Conservation (phyloP, 2,113 vertebrate species). For the Aptenodytes patagonicus region DNA sequence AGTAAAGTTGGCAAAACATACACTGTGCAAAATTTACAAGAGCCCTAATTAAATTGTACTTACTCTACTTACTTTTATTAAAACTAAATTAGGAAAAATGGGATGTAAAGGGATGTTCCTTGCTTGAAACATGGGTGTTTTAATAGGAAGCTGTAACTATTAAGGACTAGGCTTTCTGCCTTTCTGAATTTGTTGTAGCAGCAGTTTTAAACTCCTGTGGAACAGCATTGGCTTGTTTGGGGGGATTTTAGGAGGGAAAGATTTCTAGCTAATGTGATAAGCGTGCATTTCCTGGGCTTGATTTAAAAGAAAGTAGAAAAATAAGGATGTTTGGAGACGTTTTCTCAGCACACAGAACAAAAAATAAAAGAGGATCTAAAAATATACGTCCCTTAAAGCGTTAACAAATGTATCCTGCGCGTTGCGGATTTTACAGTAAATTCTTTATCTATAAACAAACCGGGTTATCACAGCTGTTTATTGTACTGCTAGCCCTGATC, state of each 20-base stretch:
- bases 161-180: background rate
- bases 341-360: background rate
- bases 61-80: slow-evolving; percentile 39
- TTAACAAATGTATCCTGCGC: slow-evolving; percentile 61
- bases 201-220: background rate
- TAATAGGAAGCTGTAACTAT: background rate
- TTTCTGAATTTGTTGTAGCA: slow-evolving; percentile 11
- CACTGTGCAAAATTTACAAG: slow-evolving; percentile 18
- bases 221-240: background rate
- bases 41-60: slow-evolving; percentile 46
- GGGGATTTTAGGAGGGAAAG: background rate
- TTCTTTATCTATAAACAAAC: slow-evolving; percentile 81
- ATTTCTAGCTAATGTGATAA: slow-evolving; percentile 22
- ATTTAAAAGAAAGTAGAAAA: background rate
- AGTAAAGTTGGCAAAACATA: slow-evolving; percentile 41
- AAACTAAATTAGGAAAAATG: slow-evolving; percentile 59
- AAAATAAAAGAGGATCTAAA: slow-evolving; percentile 9
- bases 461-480: slow-evolving; percentile 81
- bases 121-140: slow-evolving; percentile 26
- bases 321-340: background rate
- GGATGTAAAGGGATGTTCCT: slow-evolving; percentile 11
- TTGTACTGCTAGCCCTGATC: slow-evolving; percentile 74
- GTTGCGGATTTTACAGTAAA: slow-evolving; percentile 72
- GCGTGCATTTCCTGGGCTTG: background rate
- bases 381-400: slow-evolving; percentile 33